Conservation (phyloP, 2,888 invertebrate species). For the Morpho helenor region DNA sequence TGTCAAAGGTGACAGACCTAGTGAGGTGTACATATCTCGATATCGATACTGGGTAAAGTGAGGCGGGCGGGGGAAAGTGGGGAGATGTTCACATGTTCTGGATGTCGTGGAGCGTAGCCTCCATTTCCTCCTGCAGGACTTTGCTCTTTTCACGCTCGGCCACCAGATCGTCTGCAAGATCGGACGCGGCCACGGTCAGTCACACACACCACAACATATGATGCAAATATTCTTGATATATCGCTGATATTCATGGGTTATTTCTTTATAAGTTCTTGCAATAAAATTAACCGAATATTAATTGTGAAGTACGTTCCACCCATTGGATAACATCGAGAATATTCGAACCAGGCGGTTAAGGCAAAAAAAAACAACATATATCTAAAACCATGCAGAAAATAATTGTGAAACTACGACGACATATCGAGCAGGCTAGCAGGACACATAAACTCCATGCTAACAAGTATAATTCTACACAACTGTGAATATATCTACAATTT, state of each 20-base stretch:
- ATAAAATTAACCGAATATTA: background rate
- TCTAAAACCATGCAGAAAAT: slow-evolving; percentile 60
- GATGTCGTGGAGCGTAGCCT: slow-evolving; percentile 98
- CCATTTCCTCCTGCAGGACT: slow-evolving; percentile 98
- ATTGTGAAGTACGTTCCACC: background rate
- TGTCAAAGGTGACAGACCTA: slow-evolving; percentile 21
- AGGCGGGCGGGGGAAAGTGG: slow-evolving; percentile 37
- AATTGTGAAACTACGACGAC: slow-evolving; percentile 48
- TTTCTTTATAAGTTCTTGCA: slow-evolving; percentile 1
- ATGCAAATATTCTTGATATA: slow-evolving; percentile 31
- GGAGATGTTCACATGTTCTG: slow-evolving; percentile 94
- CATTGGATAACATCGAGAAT: slow-evolving; percentile 13
- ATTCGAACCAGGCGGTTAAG: slow-evolving; percentile 34
- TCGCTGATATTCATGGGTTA: background rate
- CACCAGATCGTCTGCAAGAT: slow-evolving; percentile 94
- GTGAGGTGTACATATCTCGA: slow-evolving; percentile 29
- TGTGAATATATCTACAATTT: slow-evolving; percentile 24
- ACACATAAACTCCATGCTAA: slow-evolving; percentile 65
- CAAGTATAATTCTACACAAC: slow-evolving; percentile 40
- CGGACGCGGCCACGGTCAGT: slow-evolving; percentile 70
- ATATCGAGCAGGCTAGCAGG: slow-evolving; percentile 64
- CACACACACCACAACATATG: slow-evolving; percentile 56
- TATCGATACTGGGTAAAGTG: slow-evolving; percentile 36
- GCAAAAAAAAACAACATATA: slow-evolving; percentile 61
- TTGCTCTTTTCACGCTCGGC: slow-evolving; percentile 97